Evolutionary conservation across 2,113 vertebrate species (phyloP), one percentile per base, ranked within the genome.

Genomic region (Colius striatus): DNA sequence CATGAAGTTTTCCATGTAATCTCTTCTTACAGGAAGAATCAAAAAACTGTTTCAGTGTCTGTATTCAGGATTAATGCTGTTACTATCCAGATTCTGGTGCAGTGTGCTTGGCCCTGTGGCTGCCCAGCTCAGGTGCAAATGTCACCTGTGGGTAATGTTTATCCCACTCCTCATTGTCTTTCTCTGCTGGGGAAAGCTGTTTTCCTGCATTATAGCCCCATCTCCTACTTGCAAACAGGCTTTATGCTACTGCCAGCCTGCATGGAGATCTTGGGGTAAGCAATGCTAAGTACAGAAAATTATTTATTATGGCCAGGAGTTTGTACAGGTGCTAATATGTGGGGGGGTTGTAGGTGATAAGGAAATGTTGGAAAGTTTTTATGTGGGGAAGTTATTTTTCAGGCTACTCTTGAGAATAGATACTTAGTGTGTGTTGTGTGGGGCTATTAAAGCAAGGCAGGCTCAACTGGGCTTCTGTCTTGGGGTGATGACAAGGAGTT

Each of bases 401-500:
- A 47, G 43, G 17, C 18, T 50, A 9, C 26, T 54, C 13, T 36
- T 61, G 34, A 53, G 5, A 72, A 48, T 38, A 43, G 26, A 23
- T 0, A 0, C 36, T 65, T 20, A 15, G 15, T 6, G 5, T 0
- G 0, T 41, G 55, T 60, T 50, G 30, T 25, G 7, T 27, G 54
- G 38, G 21, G 34, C 34, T 27, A 22, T 20, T 25, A 10, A 50
- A 32, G 16, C 38, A 67, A 88, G 29, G 4, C 36, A 41, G 41
- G 43, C 7, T 90, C 50, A 41, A 9, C 41, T 47, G 87, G 13
- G 13, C 29, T 82, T 48, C 38, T 76, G 41, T 7, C 50, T 43
- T 63, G 36, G 27, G 18, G 3, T 36, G 29, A 8, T 63, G 48
- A 27, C 43, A 58, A 38, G 5, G 16, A 3, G 4, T 30, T 57